phyloP scores from a whole-genome alignment of 1,140 invertebrate genomes.

The Dryas iulia region DNA sequence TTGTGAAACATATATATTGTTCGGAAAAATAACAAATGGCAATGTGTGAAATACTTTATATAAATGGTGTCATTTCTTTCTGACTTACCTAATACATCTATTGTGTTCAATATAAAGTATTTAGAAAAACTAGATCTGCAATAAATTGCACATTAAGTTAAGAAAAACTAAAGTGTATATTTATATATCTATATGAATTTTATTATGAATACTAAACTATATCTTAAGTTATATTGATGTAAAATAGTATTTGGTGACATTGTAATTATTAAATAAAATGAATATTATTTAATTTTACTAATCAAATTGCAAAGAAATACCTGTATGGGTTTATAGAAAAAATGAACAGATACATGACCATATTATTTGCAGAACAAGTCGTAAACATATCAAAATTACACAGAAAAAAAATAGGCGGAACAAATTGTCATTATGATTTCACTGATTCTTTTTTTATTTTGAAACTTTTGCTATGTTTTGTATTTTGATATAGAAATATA shows the following conservation, averaged over 20 bases:
- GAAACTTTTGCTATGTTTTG: neutral
- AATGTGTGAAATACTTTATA: too few species aligned
- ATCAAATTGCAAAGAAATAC: neutral
- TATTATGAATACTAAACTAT: neutral
- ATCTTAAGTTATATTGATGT: neutral
- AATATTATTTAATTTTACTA: neutral
- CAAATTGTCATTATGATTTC: neutral
- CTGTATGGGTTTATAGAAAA: neutral
- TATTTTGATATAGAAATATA: neutral
- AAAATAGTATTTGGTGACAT: neutral
- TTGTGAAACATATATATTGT: too few species aligned
- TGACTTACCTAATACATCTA: too few species aligned
- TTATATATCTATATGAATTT: neutral
- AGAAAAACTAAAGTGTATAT: neutral
- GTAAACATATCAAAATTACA: conserved; percentile 60
- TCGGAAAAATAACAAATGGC: too few species aligned
- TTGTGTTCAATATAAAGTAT: too few species aligned
- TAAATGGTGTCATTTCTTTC: too few species aligned
- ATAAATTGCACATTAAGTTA: neutral
- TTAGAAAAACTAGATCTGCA: neutral
- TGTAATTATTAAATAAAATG: neutral
- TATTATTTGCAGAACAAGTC: conserved; percentile 57
- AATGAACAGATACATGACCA: conserved; percentile 39
- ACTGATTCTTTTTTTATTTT: neutral
- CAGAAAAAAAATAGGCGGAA: conserved; percentile 16